phyloP scores from a whole-genome alignment of 2,888 invertebrate genomes.

The Orthonychiurus folsomi region DNA sequence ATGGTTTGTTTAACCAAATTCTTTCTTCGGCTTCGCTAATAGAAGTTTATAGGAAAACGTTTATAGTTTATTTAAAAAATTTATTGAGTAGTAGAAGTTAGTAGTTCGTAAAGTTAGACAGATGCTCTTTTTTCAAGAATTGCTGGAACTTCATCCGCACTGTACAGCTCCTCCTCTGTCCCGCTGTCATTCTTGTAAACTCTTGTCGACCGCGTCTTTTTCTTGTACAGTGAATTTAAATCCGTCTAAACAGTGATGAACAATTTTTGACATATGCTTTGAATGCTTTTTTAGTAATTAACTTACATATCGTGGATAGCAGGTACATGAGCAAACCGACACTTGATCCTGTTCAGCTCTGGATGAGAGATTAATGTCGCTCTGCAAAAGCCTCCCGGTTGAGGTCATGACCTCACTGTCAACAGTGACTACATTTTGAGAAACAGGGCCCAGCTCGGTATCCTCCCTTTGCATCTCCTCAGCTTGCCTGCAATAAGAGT shows the following conservation, averaged over 20 bases:
- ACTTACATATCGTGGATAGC: constrained; percentile 38
- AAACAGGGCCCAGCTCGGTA: constrained; percentile 36
- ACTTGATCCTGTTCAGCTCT: constrained; percentile 26
- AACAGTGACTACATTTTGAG: constrained; percentile 32
- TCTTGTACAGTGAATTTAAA: constrained; percentile 33
- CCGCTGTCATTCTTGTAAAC: constrained; percentile 37
- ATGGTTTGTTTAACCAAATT: too few relatives aligned
- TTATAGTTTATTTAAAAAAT: too few relatives aligned
- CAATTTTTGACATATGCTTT: neutral
- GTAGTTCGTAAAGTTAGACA: constrained; percentile 17
- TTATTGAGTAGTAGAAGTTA: too few relatives aligned
- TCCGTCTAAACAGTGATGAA: constrained; percentile 29
- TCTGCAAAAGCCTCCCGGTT: constrained; percentile 9
- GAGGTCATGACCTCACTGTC: constrained; percentile 26
- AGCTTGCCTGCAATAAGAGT: constrained; percentile 30
- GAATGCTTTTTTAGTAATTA: neutral
- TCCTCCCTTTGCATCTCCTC: constrained; percentile 39
- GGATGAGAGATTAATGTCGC: constrained; percentile 6
- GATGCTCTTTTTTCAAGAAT: constrained; percentile 40
- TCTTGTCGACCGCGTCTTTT: constrained; percentile 34
- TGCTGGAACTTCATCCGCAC: constrained; percentile 38
- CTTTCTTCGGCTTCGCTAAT: too few relatives aligned
- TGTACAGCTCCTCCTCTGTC: constrained; percentile 40
- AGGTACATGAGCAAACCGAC: constrained; percentile 37
- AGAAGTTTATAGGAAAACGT: neutral